Conservation (phyloP, 2,113 vertebrate species). For the Atractosteus spatula region DNA sequence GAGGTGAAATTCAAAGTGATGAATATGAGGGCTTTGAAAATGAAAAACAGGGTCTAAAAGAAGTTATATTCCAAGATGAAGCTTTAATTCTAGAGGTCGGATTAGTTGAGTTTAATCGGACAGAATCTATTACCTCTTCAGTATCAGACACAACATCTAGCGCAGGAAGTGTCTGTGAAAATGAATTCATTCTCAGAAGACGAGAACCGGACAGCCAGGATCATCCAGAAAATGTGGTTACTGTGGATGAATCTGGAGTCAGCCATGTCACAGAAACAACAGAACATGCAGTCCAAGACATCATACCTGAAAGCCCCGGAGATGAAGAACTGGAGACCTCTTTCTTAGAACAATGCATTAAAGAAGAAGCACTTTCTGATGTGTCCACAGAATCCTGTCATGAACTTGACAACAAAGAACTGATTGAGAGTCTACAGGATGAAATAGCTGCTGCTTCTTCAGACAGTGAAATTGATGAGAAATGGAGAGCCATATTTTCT, state of each 20-base stretch:
- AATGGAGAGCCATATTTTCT: slow-evolving; percentile 72
- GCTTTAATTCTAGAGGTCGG: slow-evolving; percentile 39
- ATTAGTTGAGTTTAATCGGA: slow-evolving; percentile 55
- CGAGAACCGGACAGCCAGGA: slow-evolving; percentile 43
- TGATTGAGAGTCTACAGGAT: slow-evolving; percentile 55
- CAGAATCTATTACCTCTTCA: slow-evolving; percentile 60
- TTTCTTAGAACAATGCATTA: slow-evolving; percentile 48
- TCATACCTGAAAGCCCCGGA: slow-evolving; percentile 29
- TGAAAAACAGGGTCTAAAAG: not conserved
- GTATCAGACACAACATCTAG: slow-evolving; percentile 63
- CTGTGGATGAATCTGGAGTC: slow-evolving; percentile 31
- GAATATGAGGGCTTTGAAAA: slow-evolving; percentile 25
- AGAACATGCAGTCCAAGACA: slow-evolving; percentile 29
- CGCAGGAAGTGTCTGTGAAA: slow-evolving; percentile 62
- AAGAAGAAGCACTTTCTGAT: slow-evolving; percentile 61
- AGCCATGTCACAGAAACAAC: slow-evolving; percentile 28
- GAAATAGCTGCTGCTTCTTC: slow-evolving; percentile 61
- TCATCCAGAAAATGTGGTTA: slow-evolving; percentile 24
- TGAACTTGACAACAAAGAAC: slow-evolving; percentile 50
- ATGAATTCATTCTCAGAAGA: slow-evolving; percentile 44
- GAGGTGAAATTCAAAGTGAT: slow-evolving; percentile 18
- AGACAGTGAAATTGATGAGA: slow-evolving; percentile 63
- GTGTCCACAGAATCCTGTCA: slow-evolving; percentile 60
- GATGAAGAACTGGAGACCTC: slow-evolving; percentile 42
- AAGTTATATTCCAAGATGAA: slow-evolving; percentile 40